Evolutionary conservation across 2,888 invertebrate species (phyloP).

Genomic region (Drosophila villosipedis): DNA sequence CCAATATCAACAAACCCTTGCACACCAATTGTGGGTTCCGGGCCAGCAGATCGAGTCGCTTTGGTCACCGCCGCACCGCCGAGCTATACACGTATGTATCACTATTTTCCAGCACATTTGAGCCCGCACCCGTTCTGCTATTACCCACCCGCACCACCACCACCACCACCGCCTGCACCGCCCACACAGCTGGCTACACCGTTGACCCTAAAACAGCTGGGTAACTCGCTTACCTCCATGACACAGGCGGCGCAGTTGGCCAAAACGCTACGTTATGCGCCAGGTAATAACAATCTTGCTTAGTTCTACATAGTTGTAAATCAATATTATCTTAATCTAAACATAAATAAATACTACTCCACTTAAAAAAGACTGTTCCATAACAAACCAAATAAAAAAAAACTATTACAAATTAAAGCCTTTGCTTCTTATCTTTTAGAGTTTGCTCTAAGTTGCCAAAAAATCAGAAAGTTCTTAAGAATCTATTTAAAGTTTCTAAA

Average conservation of each 20-base stretch:
- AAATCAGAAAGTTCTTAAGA: not conserved
- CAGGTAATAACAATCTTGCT: slow-evolving; percentile 80
- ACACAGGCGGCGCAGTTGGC: slow-evolving; percentile 85
- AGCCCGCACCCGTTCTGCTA: slow-evolving; percentile 86
- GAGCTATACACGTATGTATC: slow-evolving; percentile 88
- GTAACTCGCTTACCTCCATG: slow-evolving; percentile 81
- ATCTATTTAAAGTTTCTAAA: not conserved
- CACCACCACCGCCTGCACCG: slow-evolving; percentile 77
- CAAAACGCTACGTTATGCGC: slow-evolving; percentile 85
- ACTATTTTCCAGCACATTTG: slow-evolving; percentile 87
- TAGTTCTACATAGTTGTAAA: slow-evolving; percentile 4
- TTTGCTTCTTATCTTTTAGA: not conserved
- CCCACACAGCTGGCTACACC: slow-evolving; percentile 82
- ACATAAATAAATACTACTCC: not conserved
- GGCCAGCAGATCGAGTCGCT: slow-evolving; percentile 87
- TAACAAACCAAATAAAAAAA: not conserved
- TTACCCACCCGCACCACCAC: slow-evolving; percentile 85
- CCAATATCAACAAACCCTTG: slow-evolving; percentile 33
- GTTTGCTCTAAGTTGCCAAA: not conserved
- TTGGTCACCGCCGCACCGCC: slow-evolving; percentile 88
- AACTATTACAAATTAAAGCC: not conserved
- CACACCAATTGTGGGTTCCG: slow-evolving; percentile 38
- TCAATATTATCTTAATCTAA: slow-evolving; percentile 6
- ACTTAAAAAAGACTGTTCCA: not conserved
- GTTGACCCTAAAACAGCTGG: slow-evolving; percentile 84